These are phyloP conservation scores for Cyanocitta stelleri DNA, from an alignment of 2,113 vertebrate genomes.

Conservation along the genomic window DNA sequence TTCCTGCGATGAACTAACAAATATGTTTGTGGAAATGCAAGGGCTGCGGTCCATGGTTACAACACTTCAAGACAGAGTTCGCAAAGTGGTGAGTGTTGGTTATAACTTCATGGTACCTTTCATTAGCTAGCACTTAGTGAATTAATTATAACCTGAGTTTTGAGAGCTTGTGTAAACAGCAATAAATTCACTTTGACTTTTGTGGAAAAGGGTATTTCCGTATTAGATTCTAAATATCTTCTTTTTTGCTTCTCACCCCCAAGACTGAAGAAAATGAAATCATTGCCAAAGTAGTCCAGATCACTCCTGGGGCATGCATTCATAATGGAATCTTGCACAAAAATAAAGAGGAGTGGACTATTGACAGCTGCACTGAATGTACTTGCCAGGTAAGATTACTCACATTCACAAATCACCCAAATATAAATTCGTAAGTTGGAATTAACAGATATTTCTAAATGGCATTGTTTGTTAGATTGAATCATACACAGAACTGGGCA, in stretches of 20 bases:
- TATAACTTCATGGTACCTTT: neutral
- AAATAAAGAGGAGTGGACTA: slow-evolving; percentile 90
- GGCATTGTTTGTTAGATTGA: neutral
- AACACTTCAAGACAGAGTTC: slow-evolving; percentile 84
- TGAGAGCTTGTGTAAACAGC: neutral
- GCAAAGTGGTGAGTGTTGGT: slow-evolving; percentile 85
- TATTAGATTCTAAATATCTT: neutral
- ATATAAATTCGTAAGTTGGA: neutral
- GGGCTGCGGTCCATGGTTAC: slow-evolving; percentile 87
- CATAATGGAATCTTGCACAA: slow-evolving; percentile 86
- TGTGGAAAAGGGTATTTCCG: neutral
- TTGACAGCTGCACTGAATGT: slow-evolving; percentile 94
- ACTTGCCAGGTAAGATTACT: slow-evolving; percentile 86
- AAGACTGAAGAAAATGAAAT: slow-evolving; percentile 79
- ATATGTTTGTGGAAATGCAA: slow-evolving; percentile 89
- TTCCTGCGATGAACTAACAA: slow-evolving; percentile 89
- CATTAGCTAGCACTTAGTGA: neutral
- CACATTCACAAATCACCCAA: neutral
- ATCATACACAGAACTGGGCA: neutral
- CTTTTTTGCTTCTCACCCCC: neutral
- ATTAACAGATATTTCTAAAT: neutral
- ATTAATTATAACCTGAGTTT: neutral
- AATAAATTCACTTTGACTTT: neutral
- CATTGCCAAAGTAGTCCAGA: slow-evolving; percentile 70
- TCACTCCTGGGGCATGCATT: slow-evolving; percentile 77